Evolutionary conservation across 1,140 invertebrate species (phyloP).

Genomic region (Eufriesea mexicana): DNA sequence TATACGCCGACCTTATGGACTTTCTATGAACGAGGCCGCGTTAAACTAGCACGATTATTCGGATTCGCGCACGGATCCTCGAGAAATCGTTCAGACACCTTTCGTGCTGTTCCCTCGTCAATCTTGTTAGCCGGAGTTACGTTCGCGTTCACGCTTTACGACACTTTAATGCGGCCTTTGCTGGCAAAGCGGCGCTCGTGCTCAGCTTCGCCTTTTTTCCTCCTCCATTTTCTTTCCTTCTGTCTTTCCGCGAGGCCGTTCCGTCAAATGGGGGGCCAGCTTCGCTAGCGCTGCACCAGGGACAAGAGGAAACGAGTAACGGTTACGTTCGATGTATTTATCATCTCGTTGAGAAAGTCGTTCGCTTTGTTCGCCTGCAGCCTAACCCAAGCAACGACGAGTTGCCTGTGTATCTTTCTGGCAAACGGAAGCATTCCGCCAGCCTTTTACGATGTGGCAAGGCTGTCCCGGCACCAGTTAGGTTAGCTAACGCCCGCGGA

Average conservation of each 20-base stretch:
- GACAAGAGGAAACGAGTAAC: neutral
- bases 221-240: conserved; percentile 13
- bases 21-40: neutral
- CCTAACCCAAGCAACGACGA: neutral
- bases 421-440: neutral
- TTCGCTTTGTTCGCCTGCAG: neutral
- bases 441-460: neutral
- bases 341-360: conserved; percentile 11
- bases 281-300: neutral
- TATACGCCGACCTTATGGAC: neutral
- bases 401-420: neutral
- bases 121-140: conserved; percentile 21
- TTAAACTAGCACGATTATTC: neutral
- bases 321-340: conserved; percentile 22
- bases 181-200: conserved; percentile 18
- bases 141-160: conserved; percentile 27
- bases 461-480: too few species aligned
- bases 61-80: neutral
- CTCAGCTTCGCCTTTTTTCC: neutral
- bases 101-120: neutral
- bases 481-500: neutral
- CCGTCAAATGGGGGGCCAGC: neutral
- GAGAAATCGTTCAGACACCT: neutral
- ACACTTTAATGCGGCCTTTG: conserved; percentile 39
- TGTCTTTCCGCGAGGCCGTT: neutral